Conservation (phyloP, 1,140 invertebrate genomes). For the Megalopta genalis region DNA sequence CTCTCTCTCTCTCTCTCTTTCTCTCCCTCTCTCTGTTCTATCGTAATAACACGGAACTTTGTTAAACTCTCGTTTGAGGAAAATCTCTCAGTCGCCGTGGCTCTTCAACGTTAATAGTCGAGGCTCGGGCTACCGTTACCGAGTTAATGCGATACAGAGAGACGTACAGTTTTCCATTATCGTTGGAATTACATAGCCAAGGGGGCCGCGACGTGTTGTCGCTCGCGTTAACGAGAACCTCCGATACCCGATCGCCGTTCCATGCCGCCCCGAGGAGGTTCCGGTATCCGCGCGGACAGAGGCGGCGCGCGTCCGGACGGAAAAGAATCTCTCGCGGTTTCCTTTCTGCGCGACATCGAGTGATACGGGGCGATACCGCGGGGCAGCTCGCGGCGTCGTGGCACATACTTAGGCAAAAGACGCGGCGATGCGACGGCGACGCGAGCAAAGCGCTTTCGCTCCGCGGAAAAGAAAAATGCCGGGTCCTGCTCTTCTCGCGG, state of each 20-base stretch:
- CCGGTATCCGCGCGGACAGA: no score
- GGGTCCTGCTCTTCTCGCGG: not conserved
- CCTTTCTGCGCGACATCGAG: no score
- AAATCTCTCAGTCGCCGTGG: slow-evolving; percentile 50
- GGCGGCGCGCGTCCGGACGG: no score
- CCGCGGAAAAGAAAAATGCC: not conserved
- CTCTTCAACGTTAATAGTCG: slow-evolving; percentile 49
- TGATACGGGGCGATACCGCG: not conserved
- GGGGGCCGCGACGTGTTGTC: not conserved
- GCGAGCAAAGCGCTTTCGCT: not conserved
- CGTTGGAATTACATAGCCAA: not conserved
- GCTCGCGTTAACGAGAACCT: not conserved
- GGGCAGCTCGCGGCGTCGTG: not conserved
- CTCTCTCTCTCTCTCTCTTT: no score
- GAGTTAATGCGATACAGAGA: slow-evolving; percentile 39
- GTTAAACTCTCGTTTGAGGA: slow-evolving; percentile 61
- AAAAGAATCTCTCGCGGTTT: no score
- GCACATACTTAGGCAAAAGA: not conserved
- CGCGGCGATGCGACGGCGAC: no score
- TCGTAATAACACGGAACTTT: slow-evolving; percentile 65
- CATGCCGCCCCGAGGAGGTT: not conserved
- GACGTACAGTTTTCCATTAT: slow-evolving; percentile 28
- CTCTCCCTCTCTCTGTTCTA: slow-evolving; percentile 53
- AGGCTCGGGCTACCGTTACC: slow-evolving; percentile 35
- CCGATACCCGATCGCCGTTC: not conserved